Conservation (phyloP, 1,140 invertebrate genomes). For the Vanessa tameamea region DNA sequence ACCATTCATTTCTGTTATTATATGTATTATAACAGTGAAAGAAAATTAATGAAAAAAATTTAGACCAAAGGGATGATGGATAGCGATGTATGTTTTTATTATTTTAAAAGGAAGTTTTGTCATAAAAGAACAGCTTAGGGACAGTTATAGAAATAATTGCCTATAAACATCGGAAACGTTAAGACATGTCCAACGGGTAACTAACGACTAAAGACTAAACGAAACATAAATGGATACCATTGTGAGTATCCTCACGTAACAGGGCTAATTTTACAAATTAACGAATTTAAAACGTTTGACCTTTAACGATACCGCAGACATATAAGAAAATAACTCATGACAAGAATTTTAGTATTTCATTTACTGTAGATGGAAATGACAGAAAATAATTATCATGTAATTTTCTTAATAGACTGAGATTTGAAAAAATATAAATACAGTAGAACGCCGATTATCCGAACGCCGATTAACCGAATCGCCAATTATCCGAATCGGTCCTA, state of each 20-base stretch:
- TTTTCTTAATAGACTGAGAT: no score
- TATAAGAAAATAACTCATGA: no score
- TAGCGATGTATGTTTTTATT: background rate
- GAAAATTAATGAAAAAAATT: no score
- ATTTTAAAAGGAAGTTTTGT: background rate
- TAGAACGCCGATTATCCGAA: no score
- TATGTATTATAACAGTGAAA: no score
- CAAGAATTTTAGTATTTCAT: no score
- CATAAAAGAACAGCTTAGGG: background rate
- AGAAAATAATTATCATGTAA: no score
- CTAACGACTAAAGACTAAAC: background rate
- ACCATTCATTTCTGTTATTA: no score
- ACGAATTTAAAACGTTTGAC: background rate
- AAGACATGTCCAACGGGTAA: background rate
- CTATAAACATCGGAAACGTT: background rate
- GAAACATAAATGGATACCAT: background rate
- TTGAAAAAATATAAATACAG: no score
- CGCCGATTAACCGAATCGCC: no score
- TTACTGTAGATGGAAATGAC: no score
- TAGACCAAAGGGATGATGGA: background rate
- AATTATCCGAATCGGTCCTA: no score
- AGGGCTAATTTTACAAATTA: constrained; percentile 3
- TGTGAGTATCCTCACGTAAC: background rate
- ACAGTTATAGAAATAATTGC: background rate
- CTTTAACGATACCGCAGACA: background rate